A percentile compares a stretch with the other conserved stretches of the same genome.
phyloP scores from a whole-genome alignment of 2,113 vertebrate species.

The Nanorana parkeri region DNA sequence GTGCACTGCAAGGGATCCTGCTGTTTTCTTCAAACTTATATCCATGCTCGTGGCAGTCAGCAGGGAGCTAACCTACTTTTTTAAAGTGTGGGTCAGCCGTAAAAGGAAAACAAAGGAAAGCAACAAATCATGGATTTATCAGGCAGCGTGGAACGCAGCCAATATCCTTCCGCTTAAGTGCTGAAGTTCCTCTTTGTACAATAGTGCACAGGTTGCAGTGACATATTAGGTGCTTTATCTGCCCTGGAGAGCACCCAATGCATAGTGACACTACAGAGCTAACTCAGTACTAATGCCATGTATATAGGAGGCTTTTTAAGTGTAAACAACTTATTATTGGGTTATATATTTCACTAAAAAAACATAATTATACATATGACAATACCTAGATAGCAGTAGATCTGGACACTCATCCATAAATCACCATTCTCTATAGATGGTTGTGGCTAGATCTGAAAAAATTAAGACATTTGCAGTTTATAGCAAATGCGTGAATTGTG shows the following conservation, averaged over 20 bases:
- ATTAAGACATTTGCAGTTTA: too few species aligned
- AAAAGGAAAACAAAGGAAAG: conserved; percentile 20
- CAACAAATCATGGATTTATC: conserved; percentile 16
- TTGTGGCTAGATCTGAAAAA: too few species aligned
- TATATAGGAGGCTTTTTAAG: too few species aligned
- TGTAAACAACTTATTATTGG: too few species aligned
- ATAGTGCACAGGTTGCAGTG: neutral
- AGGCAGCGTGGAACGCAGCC: conserved; percentile 7
- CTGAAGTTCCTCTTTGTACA: neutral
- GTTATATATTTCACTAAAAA: too few species aligned
- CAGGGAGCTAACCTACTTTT: neutral
- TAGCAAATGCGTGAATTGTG: too few species aligned
- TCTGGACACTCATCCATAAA: too few species aligned
- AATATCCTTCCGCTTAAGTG: neutral
- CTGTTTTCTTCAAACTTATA: conserved; percentile 35
- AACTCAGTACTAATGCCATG: neutral
- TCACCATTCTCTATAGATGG: too few species aligned
- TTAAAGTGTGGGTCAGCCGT: conserved; percentile 18
- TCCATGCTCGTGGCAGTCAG: conserved; percentile 21
- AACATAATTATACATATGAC: too few species aligned
- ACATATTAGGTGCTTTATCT: neutral
- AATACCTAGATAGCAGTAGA: too few species aligned
- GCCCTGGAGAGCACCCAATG: neutral
- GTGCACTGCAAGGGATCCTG: conserved; percentile 13
- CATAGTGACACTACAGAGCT: neutral